phyloP scores from a whole-genome alignment of 2,113 vertebrate genomes.

The Corythoichthys intestinalis region DNA sequence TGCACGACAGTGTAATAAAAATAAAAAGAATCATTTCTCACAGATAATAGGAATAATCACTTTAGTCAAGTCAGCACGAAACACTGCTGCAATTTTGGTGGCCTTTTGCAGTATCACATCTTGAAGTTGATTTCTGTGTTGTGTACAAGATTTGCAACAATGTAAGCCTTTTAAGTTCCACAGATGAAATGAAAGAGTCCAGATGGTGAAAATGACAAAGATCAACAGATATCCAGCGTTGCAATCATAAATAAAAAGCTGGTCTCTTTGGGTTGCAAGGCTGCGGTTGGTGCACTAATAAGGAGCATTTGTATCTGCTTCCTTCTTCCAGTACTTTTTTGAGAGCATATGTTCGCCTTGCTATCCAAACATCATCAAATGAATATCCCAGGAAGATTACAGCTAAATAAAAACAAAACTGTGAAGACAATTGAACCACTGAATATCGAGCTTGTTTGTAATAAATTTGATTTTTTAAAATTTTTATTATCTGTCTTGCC shows the following conservation, averaged over 20 bases:
- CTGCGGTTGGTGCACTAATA: constrained; percentile 52
- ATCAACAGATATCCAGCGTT: constrained; percentile 62
- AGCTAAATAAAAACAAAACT: constrained; percentile 69
- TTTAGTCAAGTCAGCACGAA: constrained; percentile 11
- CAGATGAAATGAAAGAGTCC: constrained; percentile 27
- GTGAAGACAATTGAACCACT: constrained; percentile 37
- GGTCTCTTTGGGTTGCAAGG: constrained; percentile 48
- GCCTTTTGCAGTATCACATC: not conserved
- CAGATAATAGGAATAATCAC: not conserved
- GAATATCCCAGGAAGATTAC: constrained; percentile 55
- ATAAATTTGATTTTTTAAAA: not conserved
- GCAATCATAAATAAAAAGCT: constrained; percentile 37
- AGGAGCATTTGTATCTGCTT: constrained; percentile 64
- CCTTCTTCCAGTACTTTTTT: constrained; percentile 61
- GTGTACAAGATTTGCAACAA: constrained; percentile 21
- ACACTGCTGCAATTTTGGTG: constrained; percentile 2
- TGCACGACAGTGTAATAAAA: constrained; percentile 4
- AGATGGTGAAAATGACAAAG: constrained; percentile 35
- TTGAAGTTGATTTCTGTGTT: constrained; percentile 18
- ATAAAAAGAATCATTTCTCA: not conserved
- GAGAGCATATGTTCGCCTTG: constrained; percentile 60
- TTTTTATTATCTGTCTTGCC: not conserved
- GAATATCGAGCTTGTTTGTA: not conserved
- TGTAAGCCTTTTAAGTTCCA: constrained; percentile 15
- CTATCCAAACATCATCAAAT: constrained; percentile 26